phyloP scores from a whole-genome alignment of 2,797 vertebrate species.

The Myripristis murdjan region DNA sequence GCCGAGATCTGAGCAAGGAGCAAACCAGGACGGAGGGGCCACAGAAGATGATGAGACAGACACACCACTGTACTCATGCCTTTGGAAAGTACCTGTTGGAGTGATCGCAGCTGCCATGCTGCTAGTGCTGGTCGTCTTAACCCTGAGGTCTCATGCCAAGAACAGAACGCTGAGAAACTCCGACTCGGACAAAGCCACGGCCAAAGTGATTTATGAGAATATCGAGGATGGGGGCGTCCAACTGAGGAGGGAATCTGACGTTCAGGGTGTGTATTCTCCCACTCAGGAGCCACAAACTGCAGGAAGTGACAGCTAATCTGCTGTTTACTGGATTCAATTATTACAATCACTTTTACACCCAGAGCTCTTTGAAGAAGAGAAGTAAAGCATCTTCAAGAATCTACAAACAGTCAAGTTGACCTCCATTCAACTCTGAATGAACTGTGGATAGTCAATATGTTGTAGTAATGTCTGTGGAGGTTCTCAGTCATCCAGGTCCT shows the following conservation, averaged over 20 bases:
- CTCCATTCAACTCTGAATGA: too few relatives aligned
- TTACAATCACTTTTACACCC: too few relatives aligned
- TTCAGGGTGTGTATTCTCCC: slow-evolving; percentile 17
- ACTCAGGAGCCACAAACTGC: slow-evolving; percentile 1
- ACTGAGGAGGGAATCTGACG: background rate
- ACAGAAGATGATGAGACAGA: background rate
- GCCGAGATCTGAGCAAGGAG: background rate
- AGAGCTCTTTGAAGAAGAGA: too few relatives aligned
- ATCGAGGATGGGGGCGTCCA: background rate
- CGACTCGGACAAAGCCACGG: fast-evolving
- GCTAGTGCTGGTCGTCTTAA: background rate
- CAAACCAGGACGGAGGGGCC: background rate
- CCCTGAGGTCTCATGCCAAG: slow-evolving; percentile 1
- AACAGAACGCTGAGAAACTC: fast-evolving
- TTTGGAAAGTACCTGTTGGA: slow-evolving; percentile 23
- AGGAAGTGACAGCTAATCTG: background rate
- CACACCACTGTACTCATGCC: background rate
- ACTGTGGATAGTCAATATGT: too few relatives aligned
- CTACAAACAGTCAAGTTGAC: too few relatives aligned
- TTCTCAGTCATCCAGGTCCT: too few relatives aligned
- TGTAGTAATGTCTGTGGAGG: too few relatives aligned
- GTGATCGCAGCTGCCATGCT: background rate
- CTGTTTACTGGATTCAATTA: too few relatives aligned
- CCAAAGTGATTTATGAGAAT: slow-evolving; percentile 42
- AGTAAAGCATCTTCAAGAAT: too few relatives aligned